Percentiles rank a stretch among this genome's conserved stretches.
phyloP scores from a whole-genome alignment of 2,797 vertebrate species.

The Trichosurus vulpecula region DNA sequence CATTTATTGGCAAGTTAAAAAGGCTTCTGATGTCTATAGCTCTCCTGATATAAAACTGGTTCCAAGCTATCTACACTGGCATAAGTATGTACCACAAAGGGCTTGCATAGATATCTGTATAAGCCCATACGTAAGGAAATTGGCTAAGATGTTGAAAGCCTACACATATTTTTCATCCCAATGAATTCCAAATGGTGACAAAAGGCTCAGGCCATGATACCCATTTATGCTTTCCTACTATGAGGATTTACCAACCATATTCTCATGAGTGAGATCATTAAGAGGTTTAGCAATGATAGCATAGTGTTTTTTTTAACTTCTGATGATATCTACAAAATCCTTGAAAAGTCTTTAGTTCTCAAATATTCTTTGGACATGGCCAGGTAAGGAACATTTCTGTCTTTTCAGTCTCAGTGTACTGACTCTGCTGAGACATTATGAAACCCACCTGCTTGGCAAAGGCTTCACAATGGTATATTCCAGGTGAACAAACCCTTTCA shows the following conservation, averaged over 20 bases:
- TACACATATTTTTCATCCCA: background rate
- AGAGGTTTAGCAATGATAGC: background rate
- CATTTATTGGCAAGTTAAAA: background rate
- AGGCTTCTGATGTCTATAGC: background rate
- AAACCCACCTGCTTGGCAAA: background rate
- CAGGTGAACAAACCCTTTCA: background rate
- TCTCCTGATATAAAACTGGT: background rate
- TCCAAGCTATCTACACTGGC: background rate
- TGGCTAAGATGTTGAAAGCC: background rate
- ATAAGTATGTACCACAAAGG: background rate
- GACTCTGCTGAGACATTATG: background rate
- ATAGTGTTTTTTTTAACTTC: background rate
- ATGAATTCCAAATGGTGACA: background rate
- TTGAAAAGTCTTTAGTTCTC: background rate
- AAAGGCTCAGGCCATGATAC: background rate
- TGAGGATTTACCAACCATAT: background rate
- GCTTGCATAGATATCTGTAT: background rate
- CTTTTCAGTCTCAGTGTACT: background rate
- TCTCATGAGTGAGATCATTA: background rate
- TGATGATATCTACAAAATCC: background rate
- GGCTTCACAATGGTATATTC: background rate
- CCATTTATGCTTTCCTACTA: background rate
- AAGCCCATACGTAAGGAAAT: background rate
- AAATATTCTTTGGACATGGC: background rate
- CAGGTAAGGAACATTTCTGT: background rate